These are phyloP conservation scores for Drosophila longiperda DNA, from an alignment of 2,888 invertebrate species.

Conservation along the genomic window DNA sequence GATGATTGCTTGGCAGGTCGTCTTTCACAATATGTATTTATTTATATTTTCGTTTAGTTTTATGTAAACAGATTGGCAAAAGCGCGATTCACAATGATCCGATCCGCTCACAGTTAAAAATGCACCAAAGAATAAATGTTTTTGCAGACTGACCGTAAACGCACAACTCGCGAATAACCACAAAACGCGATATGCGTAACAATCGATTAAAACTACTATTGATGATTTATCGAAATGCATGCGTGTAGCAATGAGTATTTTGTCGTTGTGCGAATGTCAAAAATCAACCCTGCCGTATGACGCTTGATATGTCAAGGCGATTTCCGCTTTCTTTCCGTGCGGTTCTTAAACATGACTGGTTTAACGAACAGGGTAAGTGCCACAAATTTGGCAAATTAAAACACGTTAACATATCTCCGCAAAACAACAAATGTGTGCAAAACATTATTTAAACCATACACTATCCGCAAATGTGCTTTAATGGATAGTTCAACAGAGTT, in stretches of 20 bases:
- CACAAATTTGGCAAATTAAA: constrained; percentile 61
- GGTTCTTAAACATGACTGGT: constrained; percentile 91
- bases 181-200: not conserved
- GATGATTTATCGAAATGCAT: not conserved
- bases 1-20: constrained; percentile 7
- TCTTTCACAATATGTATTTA: constrained; percentile 33
- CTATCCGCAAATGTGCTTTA: constrained; percentile 6
- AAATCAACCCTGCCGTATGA: constrained; percentile 64
- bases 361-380: constrained; percentile 91
- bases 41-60: constrained; percentile 40
- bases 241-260: constrained; percentile 38
- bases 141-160: constrained; percentile 19
- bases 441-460: constrained; percentile 15
- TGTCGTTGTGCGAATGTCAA: not conserved
- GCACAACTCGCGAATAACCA: constrained; percentile 1
- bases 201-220: constrained; percentile 1
- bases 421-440: constrained; percentile 50
- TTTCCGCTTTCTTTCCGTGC: constrained; percentile 88
- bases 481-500: not conserved
- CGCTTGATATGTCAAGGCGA: constrained; percentile 62
- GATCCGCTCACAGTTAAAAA: constrained; percentile 26
- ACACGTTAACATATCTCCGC: constrained; percentile 26
- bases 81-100: constrained; percentile 18
- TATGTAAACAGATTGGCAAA: constrained; percentile 42
- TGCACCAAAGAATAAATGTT: constrained; percentile 35